Conservation (phyloP, 1,140 invertebrate species). For the Dermatophagoides farinae region DNA sequence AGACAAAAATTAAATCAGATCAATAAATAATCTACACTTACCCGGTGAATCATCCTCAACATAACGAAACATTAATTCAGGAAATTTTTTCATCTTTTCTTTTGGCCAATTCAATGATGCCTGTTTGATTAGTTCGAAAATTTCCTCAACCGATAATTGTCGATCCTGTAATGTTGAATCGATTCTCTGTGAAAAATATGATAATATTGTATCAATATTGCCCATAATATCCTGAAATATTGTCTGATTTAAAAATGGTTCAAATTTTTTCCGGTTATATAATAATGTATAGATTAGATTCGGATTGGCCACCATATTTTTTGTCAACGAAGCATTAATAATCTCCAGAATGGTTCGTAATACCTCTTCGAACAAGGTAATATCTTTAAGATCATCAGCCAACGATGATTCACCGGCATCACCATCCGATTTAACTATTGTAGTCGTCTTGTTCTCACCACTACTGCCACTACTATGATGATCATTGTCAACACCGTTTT, state of each 20-base stretch:
- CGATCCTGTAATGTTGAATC: conserved; percentile 34
- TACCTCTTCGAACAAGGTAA: conserved; percentile 88
- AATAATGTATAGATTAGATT: conserved; percentile 88
- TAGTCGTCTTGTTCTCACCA: background rate
- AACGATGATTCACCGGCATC: conserved; percentile 14
- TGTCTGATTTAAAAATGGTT: conserved; percentile 59
- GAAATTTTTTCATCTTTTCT: conserved; percentile 88
- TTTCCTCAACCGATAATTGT: conserved; percentile 57
- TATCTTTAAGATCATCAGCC: conserved; percentile 47
- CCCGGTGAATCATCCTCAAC: conserved; percentile 87
- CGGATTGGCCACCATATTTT: conserved; percentile 69
- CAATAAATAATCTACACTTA: too few species aligned
- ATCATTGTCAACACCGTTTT: background rate
- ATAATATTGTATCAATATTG: conserved; percentile 84
- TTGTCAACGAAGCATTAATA: conserved; percentile 71
- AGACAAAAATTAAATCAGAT: too few species aligned
- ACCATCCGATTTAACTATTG: background rate
- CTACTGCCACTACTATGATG: too few species aligned
- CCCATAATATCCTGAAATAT: conserved; percentile 86
- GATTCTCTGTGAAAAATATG: conserved; percentile 59
- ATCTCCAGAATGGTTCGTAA: conserved; percentile 88
- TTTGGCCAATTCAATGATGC: conserved; percentile 67
- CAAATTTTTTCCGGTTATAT: conserved; percentile 79
- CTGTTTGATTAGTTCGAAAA: conserved; percentile 63
- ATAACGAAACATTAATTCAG: conserved; percentile 94